These are phyloP conservation scores for Coelopa frigida DNA, from an alignment of 1,140 invertebrate species.

Conservation along the genomic window DNA sequence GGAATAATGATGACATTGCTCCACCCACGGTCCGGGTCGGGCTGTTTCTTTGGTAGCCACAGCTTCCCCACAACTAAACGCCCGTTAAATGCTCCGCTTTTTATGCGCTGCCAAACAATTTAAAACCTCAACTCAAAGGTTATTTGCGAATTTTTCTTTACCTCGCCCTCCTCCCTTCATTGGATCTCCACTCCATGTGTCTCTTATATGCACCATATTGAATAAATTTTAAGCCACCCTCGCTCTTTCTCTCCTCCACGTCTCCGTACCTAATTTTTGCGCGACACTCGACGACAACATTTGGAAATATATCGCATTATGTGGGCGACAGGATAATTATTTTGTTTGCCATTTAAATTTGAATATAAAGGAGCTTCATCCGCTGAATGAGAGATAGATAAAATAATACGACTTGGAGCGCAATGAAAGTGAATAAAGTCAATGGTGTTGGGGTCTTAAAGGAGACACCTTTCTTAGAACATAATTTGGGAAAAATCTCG, in stretches of 20 bases:
- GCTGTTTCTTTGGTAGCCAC: not conserved
- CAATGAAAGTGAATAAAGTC: too few species aligned
- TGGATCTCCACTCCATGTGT: too few species aligned
- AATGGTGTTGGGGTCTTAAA: too few species aligned
- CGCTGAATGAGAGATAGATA: constrained; percentile 11
- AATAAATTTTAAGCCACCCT: not conserved
- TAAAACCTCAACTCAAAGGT: not conserved
- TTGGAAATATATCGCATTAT: too few species aligned
- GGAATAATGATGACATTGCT: constrained; percentile 44
- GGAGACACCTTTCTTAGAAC: too few species aligned
- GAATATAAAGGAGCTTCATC: constrained; percentile 39
- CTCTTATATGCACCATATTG: not conserved
- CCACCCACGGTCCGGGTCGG: constrained; percentile 1
- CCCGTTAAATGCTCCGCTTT: not conserved
- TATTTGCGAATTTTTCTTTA: not conserved
- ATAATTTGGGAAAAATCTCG: too few species aligned
- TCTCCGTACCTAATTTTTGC: too few species aligned
- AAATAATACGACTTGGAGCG: not conserved
- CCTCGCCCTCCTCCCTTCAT: too few species aligned
- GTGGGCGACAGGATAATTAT: constrained; percentile 17
- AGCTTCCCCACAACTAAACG: too few species aligned
- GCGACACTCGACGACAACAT: too few species aligned
- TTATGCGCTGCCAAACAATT: not conserved
- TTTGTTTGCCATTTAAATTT: constrained; percentile 31
- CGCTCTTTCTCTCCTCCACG: too few species aligned